phyloP scores from a whole-genome alignment of 2,888 invertebrate species.

The Exocentrus adspersus region DNA sequence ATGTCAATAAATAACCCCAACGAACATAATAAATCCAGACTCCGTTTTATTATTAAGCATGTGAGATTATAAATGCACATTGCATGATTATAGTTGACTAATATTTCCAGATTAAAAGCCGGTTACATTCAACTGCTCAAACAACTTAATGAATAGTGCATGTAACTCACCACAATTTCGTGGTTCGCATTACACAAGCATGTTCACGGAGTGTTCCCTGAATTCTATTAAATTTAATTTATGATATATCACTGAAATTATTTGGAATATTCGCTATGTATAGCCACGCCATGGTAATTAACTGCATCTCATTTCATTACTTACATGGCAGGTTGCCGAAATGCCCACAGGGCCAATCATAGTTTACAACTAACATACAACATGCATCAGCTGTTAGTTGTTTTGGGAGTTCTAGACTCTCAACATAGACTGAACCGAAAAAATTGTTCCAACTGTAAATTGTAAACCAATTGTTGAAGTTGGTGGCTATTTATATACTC shows the following conservation, averaged over 20 bases:
- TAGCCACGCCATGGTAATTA: constrained; percentile 8
- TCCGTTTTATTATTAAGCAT: too few relatives aligned
- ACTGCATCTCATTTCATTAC: constrained; percentile 11
- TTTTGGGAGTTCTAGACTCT: too few relatives aligned
- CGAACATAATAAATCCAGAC: too few relatives aligned
- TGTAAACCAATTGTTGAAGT: too few relatives aligned
- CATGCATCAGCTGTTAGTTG: too few relatives aligned
- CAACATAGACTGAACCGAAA: too few relatives aligned
- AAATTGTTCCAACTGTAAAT: too few relatives aligned
- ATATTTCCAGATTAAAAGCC: not conserved
- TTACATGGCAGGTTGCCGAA: constrained; percentile 16
- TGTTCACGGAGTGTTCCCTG: not conserved
- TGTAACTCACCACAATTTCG: not conserved
- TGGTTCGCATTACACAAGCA: not conserved
- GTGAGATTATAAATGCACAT: too few relatives aligned
- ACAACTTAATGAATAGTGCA: not conserved
- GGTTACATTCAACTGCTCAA: not conserved
- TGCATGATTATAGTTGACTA: not conserved
- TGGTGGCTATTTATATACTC: too few relatives aligned
- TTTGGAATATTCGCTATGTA: constrained; percentile 10
- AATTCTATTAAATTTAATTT: constrained; percentile 5
- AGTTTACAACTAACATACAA: too few relatives aligned
- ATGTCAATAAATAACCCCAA: too few relatives aligned
- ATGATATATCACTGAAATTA: constrained; percentile 4
- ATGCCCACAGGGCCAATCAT: constrained; percentile 21